Conservation (phyloP, 64 coral and sea anemone species). For the Astreopora myriophthalma region DNA sequence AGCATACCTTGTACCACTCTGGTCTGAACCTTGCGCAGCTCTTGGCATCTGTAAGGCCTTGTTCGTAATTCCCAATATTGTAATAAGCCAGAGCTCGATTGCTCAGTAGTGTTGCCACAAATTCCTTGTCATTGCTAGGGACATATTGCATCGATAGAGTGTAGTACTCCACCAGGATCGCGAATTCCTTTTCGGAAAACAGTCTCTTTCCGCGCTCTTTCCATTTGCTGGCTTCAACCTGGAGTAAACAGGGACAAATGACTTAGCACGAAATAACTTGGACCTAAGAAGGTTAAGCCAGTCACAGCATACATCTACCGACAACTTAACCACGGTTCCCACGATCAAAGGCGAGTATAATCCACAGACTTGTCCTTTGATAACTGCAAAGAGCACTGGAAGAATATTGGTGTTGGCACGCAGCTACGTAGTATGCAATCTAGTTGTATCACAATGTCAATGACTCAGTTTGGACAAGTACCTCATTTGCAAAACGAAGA, state of each 20-base stretch:
- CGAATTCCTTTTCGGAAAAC: constrained; percentile 50
- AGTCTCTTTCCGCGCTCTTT: constrained; percentile 71
- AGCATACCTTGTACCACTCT: constrained; percentile 61
- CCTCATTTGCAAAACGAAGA: too few relatives aligned
- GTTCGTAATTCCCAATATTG: constrained; percentile 60
- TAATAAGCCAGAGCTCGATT: constrained; percentile 71
- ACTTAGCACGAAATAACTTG: background rate
- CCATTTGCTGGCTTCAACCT: constrained; percentile 74
- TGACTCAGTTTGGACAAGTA: too few relatives aligned
- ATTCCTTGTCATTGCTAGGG: constrained; percentile 63
- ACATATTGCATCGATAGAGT: constrained; percentile 75
- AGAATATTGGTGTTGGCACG: too few relatives aligned
- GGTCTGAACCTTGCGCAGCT: constrained; percentile 59
- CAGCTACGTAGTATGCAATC: too few relatives aligned
- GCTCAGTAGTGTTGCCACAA: constrained; percentile 64
- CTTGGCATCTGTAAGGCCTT: constrained; percentile 58
- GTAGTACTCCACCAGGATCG: constrained; percentile 59
- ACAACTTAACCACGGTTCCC: too few relatives aligned
- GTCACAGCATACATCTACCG: too few relatives aligned
- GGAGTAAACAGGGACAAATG: background rate
- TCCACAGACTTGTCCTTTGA: too few relatives aligned
- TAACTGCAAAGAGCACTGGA: too few relatives aligned
- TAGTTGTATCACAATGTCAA: too few relatives aligned
- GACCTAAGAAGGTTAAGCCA: too few relatives aligned
- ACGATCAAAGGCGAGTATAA: too few relatives aligned